Base-by-base conservation (phyloP, 2,113 vertebrate genomes). In the Murina feae region DNA sequence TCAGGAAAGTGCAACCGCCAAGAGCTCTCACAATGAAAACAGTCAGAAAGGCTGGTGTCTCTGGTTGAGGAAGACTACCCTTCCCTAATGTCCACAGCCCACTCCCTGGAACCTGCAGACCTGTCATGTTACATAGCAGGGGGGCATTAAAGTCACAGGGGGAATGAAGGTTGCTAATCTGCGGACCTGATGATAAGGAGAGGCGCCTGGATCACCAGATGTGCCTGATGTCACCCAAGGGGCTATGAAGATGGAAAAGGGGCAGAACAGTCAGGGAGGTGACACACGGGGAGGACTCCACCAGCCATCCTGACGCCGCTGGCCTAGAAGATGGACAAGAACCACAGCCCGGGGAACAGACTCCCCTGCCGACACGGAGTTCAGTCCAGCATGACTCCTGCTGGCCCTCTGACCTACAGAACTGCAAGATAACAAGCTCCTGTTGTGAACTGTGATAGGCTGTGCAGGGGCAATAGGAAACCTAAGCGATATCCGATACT, bases 321-420 rank as follows among this genome's bases (percentile, higher is more conserved):
- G 74, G 66, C 16, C 55, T 25, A 55, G 35, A 51, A 37, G 42
- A 49, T 2, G 16, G 78, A 60, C 35, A 32, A 5, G 20, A 49
- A 14, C 18, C 7, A 30, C 0, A 0, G 11, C 35, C 49, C 49
- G 35, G 13, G 32, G n/a, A 37, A 5, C 16, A 55, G 7, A 12
- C 1, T 35, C n/a, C 12, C 83, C 42, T 18, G 21, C 42, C 28
- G 4, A 49, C 37, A 14, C 32, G 13, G 28, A 32, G 55, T 49
- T 51, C 17, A 28, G 51, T 49, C 66, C 13, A 37, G n/a, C 0
- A 69, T 71, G 68, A 72, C 71, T 12, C 9, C 1, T 14, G 10
- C 25, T 2, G 0, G 35, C 80, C 51, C 69, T 68, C 42, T 79
- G n/a, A 63, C 42, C 39, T 25, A 42, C 63, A 37, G 74, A 30